Base-by-base conservation (phyloP, 2,113 vertebrate species). In the Ploceus nigricollis region DNA sequence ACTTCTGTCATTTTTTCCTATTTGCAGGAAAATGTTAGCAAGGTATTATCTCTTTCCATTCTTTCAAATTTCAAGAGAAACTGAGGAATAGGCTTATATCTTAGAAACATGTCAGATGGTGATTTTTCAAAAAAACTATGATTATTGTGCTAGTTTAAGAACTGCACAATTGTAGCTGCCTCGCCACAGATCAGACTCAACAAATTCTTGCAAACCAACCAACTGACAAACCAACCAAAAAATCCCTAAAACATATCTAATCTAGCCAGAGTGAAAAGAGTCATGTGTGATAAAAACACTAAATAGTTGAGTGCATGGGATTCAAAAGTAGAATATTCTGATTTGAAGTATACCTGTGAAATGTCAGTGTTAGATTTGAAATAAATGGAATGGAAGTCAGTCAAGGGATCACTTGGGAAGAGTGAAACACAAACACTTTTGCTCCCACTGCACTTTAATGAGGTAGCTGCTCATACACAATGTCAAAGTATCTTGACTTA, bases 121-220 rank as follows among this genome's bases (percentile, higher is more conserved):
- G n/a, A 7, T 65, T 88, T 56, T 47, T 18, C 0, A 3, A 56
- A 47, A 54, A 54, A 69, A 7, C 3, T 9, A 2, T 7, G 0
- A 70, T 37, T 65, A 42, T 27, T 88, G 4, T 2, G 21, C 2
- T 69, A 6, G 57, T 79, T 61, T 53, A 79, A 63, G 33, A 72
- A 45, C 30, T 30, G 20, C 9, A 79, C 39, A 87, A 53, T 10
- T 47, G 5, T 53, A 57, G 4, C 25, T 82, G 24, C 10, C 9
- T 81, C 87, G 30, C n/a, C 50, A 81, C 6, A 10, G 35, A n/a
- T 19, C 28, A 56, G 18, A 24, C 16, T 54, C 6, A 87, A 42
- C 8, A 93, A 50, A 81, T 24, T 0, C 3, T 54, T 45, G 27
- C 21, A 54, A 80, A 51, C 15, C 13, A 28, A n/a, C 17, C 22